Evolutionary conservation across 2,113 vertebrate genomes (phyloP), one percentile per base, ranked within the genome.

Genomic region (Takifugu flavidus): DNA sequence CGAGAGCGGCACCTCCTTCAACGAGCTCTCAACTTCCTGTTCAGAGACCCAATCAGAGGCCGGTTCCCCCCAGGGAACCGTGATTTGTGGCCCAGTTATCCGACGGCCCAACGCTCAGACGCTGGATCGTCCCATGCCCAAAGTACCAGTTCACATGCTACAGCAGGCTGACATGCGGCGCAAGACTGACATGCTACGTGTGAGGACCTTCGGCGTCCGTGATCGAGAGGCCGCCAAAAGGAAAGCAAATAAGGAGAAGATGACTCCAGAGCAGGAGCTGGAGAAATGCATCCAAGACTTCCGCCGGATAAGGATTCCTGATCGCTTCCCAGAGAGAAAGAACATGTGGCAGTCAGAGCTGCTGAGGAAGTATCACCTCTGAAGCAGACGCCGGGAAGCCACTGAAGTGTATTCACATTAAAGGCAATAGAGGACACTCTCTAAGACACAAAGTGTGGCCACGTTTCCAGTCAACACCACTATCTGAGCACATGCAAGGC

Each of bases 261-360:
- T 98, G 51, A 98, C 96, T 0, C 93, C 96, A 0, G 96, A 96
- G 85, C 96, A 99, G 66, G 96, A 99, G 92, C 89, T 99, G 67
- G 94, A 98, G 74, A 98, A 94, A 74, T 99, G 97, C 65, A 98
- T 99, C 88, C 95, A 98, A 90, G 97, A 99, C 93, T 98, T 98
- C 90, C 92, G 93, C 11, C 94, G 95, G 77, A 98, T 99, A 79
- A 94, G 95, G 86, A 99, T 99, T 78, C 97, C 97, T 0, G 95
- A 96, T 44, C 93, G 84, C 73, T 99, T 99, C 83, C 96, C 96
- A 0, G 94, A 98, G 85, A 93, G 95, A 79, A 99, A 98, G 67
- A 92, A 98, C 62, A 93, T 94, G 77, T 99, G 97, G 97, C 97
- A 99, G 76, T 95, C 95, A 0, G 97, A 99, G 83, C 95, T 99